Evolutionary conservation across 2,888 invertebrate genomes (phyloP).

Genomic region (Yponomeuta evonymella): DNA sequence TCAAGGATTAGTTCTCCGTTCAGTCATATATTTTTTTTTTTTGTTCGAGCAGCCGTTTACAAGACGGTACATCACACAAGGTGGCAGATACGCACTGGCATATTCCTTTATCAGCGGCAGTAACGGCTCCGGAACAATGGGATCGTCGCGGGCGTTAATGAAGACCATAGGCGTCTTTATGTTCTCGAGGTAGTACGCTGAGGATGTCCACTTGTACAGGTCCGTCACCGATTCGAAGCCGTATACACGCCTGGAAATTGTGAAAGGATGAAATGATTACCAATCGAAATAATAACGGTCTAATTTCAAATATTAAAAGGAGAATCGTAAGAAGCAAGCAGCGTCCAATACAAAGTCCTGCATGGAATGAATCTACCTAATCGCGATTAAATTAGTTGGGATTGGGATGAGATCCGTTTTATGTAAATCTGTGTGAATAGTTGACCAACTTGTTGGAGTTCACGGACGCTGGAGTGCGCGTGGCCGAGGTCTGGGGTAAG

Average conservation of each 20-base stretch:
- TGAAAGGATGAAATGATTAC: neutral
- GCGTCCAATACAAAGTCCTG: no score
- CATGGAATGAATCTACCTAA: no score
- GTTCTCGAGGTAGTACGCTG: constrained; percentile 84
- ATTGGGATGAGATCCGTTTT: no score
- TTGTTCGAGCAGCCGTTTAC: neutral
- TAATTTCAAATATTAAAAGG: no score
- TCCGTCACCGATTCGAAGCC: constrained; percentile 87
- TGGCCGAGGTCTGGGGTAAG: no score
- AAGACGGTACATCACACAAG: neutral
- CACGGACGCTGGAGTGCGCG: no score
- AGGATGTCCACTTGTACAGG: constrained; percentile 90
- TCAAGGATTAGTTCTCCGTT: no score
- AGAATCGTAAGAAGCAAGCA: no score
- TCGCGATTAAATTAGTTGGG: no score
- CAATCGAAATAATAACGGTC: constrained; percentile 29
- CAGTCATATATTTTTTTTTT: neutral
- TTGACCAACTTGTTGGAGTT: no score
- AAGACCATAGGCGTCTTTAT: constrained; percentile 92
- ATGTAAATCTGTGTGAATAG: no score
- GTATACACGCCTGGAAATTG: constrained; percentile 78
- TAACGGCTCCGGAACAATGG: constrained; percentile 88
- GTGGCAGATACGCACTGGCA: constrained; percentile 79
- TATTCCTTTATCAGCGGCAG: constrained; percentile 83
- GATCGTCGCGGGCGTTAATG: constrained; percentile 94